Percentiles rank a stretch among this genome's conserved stretches.
These are phyloP conservation scores for Bilobella aurantiaca DNA, from an alignment of 1,140 invertebrate genomes.

Conservation along the genomic window DNA sequence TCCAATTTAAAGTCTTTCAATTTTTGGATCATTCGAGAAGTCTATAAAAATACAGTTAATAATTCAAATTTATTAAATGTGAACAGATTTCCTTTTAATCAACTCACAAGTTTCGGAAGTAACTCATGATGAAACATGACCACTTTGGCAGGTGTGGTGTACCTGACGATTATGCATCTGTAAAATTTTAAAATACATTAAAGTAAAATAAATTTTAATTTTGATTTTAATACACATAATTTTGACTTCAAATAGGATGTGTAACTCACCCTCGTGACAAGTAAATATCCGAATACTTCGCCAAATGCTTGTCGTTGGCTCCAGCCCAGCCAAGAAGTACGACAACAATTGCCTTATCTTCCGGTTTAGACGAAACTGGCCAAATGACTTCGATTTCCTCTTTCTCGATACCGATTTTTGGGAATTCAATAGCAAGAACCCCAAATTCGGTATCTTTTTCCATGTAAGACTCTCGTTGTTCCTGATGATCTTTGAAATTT, in stretches of 20 bases:
- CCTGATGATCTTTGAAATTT: no score
- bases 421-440: conserved; percentile 46
- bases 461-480: no score
- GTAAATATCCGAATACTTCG: conserved; percentile 67
- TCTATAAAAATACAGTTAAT: no score
- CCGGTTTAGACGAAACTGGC: conserved; percentile 34
- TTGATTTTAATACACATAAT: no score
- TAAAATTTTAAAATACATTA: no score
- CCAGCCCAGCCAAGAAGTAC: conserved; percentile 67
- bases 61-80: no score
- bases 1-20: conserved; percentile 55
- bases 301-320: conserved; percentile 60
- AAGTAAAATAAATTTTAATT: no score
- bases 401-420: conserved; percentile 37
- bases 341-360: conserved; percentile 56
- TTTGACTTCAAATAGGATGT: no score
- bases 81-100: no score
- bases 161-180: conserved; percentile 62
- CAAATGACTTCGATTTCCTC: background rate
- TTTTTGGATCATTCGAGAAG: conserved; percentile 55
- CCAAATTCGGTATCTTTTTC: background rate
- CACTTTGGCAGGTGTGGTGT: conserved; percentile 56
- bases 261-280: conserved; percentile 53
- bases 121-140: conserved; percentile 53
- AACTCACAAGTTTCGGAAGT: conserved; percentile 49